These are phyloP conservation scores for Agrilus biguttatus DNA, from an alignment of 2,888 invertebrate genomes.

Conservation along the genomic window DNA sequence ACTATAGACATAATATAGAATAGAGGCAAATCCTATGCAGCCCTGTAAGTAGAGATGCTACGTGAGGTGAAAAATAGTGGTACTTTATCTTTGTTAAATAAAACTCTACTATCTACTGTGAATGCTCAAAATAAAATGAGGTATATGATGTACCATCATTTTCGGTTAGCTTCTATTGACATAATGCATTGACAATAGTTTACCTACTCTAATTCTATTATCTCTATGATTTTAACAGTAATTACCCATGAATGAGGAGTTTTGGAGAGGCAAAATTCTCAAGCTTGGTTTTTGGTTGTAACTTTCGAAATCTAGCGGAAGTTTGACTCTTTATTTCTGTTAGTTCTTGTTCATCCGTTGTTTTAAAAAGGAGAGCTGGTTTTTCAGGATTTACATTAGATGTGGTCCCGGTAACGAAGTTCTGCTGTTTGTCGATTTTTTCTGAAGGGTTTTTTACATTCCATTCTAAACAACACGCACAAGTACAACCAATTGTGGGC, in stretches of 20 bases:
- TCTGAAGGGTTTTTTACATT: conserved; percentile 1
- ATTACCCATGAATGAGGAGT: conserved; percentile 11
- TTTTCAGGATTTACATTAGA: not conserved
- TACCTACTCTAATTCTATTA: too few species aligned
- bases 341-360: not conserved
- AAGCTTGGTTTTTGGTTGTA: conserved; percentile 4
- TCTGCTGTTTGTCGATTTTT: not conserved
- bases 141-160: too few species aligned
- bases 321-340: conserved; percentile 2
- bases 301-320: not conserved
- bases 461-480: conserved; percentile 6
- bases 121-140: too few species aligned
- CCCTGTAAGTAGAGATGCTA: too few species aligned
- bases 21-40: too few species aligned
- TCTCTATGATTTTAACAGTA: too few species aligned
- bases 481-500: conserved; percentile 4
- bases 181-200: too few species aligned
- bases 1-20: too few species aligned
- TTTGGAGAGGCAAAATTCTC: conserved; percentile 8
- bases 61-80: too few species aligned
- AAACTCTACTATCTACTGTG: too few species aligned
- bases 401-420: not conserved
- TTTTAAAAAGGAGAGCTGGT: conserved; percentile 7
- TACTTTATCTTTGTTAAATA: too few species aligned
- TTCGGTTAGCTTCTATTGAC: too few species aligned